Evolutionary conservation across 2,888 invertebrate genomes (phyloP).

Genomic region (Polia nebulosa): DNA sequence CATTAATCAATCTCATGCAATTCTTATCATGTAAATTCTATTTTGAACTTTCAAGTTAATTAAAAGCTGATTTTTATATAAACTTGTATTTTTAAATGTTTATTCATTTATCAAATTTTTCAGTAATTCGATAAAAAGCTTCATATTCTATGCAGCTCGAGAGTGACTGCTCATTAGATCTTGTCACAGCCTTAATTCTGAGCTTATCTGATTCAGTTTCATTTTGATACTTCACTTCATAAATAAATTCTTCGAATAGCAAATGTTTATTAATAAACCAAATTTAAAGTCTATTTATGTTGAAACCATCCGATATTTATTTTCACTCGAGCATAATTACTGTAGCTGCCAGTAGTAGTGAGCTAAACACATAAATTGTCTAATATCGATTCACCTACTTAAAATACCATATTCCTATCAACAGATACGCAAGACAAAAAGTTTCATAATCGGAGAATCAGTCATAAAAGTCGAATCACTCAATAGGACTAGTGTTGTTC

Average conservation of each 20-base stretch:
- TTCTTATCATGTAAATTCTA: too few species aligned
- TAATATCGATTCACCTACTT: conserved; percentile 23
- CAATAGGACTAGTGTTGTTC: conserved; percentile 83
- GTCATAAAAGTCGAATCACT: conserved; percentile 83
- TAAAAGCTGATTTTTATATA: too few species aligned
- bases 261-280: background rate
- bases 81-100: too few species aligned
- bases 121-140: too few species aligned
- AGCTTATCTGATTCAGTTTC: background rate
- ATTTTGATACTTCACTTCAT: background rate
- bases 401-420: conserved; percentile 63
- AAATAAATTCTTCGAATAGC: background rate
- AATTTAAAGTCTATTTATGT: conserved; percentile 12
- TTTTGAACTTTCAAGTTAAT: too few species aligned
- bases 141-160: too few species aligned
- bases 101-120: too few species aligned
- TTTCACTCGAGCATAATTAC: conserved; percentile 24
- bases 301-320: conserved; percentile 24
- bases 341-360: conserved; percentile 4
- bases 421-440: conserved; percentile 66
- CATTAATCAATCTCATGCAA: too few species aligned
- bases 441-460: conserved; percentile 80
- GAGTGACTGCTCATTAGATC: too few species aligned
- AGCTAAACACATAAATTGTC: conserved; percentile 35
- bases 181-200: background rate